phyloP scores from a whole-genome alignment of 1,140 invertebrate genomes.

The Drosophila orosa region DNA sequence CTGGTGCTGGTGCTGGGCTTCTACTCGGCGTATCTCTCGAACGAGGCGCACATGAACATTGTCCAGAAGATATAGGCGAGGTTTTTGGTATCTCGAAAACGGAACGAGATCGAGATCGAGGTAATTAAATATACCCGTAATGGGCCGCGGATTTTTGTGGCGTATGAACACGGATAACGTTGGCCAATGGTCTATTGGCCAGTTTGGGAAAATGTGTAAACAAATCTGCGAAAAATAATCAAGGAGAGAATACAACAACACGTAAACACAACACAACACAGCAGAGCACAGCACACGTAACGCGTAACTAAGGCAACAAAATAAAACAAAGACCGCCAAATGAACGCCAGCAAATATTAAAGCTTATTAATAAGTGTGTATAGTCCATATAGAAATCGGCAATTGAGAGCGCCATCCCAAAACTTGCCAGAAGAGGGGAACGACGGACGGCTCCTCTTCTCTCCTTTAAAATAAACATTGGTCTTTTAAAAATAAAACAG shows the following conservation, averaged over 20 bases:
- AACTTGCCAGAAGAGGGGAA: slow-evolving; percentile 8
- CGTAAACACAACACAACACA: slow-evolving; percentile 35
- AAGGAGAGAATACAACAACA: slow-evolving; percentile 37
- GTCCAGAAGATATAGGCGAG: slow-evolving; percentile 49
- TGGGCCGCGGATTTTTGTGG: slow-evolving; percentile 59
- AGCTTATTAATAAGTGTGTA: slow-evolving; percentile 75
- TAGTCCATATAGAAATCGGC: slow-evolving; percentile 56
- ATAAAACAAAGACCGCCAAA: slow-evolving; percentile 33
- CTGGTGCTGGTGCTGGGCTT: not conserved
- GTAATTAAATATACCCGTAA: slow-evolving; percentile 67
- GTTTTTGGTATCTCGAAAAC: slow-evolving; percentile 13
- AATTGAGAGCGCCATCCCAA: slow-evolving; percentile 12
- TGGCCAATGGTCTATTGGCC: slow-evolving; percentile 40
- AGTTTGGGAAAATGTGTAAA: slow-evolving; percentile 52
- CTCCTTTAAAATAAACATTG: slow-evolving; percentile 70
- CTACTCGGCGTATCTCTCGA: slow-evolving; percentile 24
- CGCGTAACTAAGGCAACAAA: slow-evolving; percentile 31
- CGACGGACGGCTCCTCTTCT: slow-evolving; percentile 16
- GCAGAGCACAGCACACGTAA: slow-evolving; percentile 39
- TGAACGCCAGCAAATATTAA: slow-evolving; percentile 54
- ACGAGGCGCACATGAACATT: slow-evolving; percentile 70
- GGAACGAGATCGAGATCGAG: slow-evolving; percentile 50
- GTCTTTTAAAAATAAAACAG: slow-evolving; percentile 52
- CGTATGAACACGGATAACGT: slow-evolving; percentile 45
- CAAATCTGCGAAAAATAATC: slow-evolving; percentile 33